A percentile compares a stretch with the other conserved stretches of the same genome.
phyloP scores from a whole-genome alignment of 2,113 vertebrate genomes.

The Channa argus region DNA sequence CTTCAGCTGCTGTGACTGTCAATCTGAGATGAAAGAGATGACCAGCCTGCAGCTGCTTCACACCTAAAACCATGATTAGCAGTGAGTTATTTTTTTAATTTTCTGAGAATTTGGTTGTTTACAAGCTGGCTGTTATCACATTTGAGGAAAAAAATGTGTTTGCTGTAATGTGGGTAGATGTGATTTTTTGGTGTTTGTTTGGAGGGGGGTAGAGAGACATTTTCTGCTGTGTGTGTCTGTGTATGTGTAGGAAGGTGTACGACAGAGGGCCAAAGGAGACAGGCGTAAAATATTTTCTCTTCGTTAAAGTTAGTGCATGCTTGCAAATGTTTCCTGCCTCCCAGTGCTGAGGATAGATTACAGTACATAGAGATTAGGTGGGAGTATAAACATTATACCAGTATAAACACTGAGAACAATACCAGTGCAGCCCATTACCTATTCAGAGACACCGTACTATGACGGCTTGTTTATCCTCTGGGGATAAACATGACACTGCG shows the following conservation, averaged over 20 bases:
- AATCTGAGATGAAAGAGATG: conserved; percentile 36
- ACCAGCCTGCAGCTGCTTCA: conserved; percentile 49
- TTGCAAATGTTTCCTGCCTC: conserved; percentile 35
- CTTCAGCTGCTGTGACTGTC: conserved; percentile 23
- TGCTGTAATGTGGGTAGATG: conserved; percentile 18
- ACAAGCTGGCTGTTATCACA: background rate
- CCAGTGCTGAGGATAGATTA: conserved; percentile 22
- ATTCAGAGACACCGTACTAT: background rate
- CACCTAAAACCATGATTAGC: conserved; percentile 39
- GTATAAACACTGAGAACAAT: conserved; percentile 32
- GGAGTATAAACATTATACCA: background rate
- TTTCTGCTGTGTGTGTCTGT: conserved; percentile 6
- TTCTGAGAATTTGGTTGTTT: conserved; percentile 21
- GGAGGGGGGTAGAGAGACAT: background rate
- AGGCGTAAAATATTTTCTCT: conserved; percentile 54
- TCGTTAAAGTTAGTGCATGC: conserved; percentile 42
- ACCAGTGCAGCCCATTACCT: conserved; percentile 1
- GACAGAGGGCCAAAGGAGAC: conserved; percentile 23
- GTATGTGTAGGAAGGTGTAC: conserved; percentile 10
- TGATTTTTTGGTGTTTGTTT: background rate
- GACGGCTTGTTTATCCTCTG: conserved; percentile 2
- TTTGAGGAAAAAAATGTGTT: conserved; percentile 1
- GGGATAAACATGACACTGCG: background rate
- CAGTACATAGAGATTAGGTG: conserved; percentile 40
- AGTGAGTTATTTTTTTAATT: background rate